A percentile compares a stretch with the other conserved stretches of the same genome.
These are phyloP conservation scores for Chelonus formosanus DNA, from an alignment of 2,888 invertebrate species.

Conservation along the genomic window DNA sequence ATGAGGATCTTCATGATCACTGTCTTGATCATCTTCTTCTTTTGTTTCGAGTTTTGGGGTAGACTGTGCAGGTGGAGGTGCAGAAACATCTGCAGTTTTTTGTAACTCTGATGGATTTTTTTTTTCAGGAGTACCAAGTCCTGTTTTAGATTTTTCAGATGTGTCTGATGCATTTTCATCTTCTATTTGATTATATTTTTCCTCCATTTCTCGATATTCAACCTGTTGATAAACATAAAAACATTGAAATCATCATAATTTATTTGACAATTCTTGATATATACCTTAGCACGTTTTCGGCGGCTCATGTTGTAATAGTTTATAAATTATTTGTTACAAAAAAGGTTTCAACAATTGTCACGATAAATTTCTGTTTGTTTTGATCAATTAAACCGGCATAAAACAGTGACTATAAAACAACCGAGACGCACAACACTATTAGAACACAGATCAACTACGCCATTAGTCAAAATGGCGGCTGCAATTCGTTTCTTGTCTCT, in stretches of 20 bases:
- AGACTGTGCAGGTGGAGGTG: slow-evolving; percentile 67
- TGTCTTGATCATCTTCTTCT: slow-evolving; percentile 68
- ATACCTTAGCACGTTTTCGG: slow-evolving; percentile 70
- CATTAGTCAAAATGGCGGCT: background rate
- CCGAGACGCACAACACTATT: too few relatives aligned
- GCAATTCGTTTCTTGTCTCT: background rate
- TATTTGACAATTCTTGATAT: slow-evolving; percentile 10
- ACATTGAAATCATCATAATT: background rate
- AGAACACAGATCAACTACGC: background rate
- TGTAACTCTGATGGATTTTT: slow-evolving; percentile 62
- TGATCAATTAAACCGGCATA: slow-evolving; percentile 52
- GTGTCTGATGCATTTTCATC: slow-evolving; percentile 72
- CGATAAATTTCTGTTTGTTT: slow-evolving; percentile 48
- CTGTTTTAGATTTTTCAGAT: slow-evolving; percentile 71
- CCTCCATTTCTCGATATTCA: slow-evolving; percentile 75
- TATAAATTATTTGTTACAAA: slow-evolving; percentile 12
- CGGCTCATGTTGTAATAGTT: slow-evolving; percentile 67
- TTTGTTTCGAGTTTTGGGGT: slow-evolving; percentile 66
- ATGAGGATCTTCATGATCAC: slow-evolving; percentile 74
- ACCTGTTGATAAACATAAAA: slow-evolving; percentile 63
- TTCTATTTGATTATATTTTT: slow-evolving; percentile 72
- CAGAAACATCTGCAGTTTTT: slow-evolving; percentile 69
- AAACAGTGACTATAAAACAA: slow-evolving; percentile 10
- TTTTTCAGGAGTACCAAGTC: slow-evolving; percentile 60
- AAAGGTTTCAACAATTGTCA: background rate